Base-by-base conservation (phyloP, 2,113 vertebrate genomes). In the Zeus faber region DNA sequence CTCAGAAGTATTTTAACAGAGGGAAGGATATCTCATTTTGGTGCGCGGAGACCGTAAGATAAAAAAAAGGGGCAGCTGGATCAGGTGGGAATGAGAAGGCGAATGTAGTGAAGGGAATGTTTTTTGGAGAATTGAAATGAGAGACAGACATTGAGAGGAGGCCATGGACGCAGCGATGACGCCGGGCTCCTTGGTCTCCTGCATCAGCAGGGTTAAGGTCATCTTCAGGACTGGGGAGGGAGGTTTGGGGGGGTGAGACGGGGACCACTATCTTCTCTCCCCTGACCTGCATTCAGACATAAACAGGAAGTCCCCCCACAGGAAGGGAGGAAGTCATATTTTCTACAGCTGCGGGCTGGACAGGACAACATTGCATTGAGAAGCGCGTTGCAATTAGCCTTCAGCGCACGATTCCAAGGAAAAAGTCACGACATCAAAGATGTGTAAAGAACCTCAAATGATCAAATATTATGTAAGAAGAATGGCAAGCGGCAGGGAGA, bases 261-360 rank as follows among this genome's bases (percentile, higher is more conserved):
- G 59, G 20, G 61, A 66, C 53, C 22, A 66, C 58, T 72, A 67
- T 76, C 60, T 49, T n/a, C 51, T 55, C 52, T 64, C 64, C 77
- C 55, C 67, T 80, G 85, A 83, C 79, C 75, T 58, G 75, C 71
- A 83, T 75, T 82, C 72, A 70, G 77, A 79, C 69, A 81, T 80
- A 90, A 89, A 90, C 86, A 91, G 87, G 87, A 91, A 86, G 79
- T 82, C 33, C 61, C 63, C 54, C 67, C 46, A 70, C 67, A 85
- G 79, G 82, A 83, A 83, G 66, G 55, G 62, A 63, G 87, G 86
- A 90, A 85, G 85, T 82, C 76, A 76, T 85, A 56, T 80, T 64
- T 78, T 84, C 80, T 65, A 66, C 61, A 71, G 67, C 72, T 62
- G 65, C 65, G 60, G 60, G 47, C 47, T 72, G 73, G 48, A 65